Conservation (phyloP, 2,888 invertebrate genomes). For the Polymixis lichenea region DNA sequence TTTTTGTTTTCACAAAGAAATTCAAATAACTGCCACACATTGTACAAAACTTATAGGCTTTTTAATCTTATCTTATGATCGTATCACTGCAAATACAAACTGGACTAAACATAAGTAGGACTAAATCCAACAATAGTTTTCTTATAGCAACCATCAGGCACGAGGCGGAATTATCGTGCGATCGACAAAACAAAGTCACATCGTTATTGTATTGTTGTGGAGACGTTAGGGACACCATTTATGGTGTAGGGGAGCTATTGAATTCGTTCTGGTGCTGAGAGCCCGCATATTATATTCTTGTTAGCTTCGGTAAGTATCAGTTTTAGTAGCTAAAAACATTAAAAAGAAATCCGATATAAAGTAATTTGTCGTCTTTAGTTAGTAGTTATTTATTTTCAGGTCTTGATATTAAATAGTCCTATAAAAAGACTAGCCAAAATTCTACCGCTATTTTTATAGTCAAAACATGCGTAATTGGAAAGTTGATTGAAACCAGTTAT, state of each 20-base stretch:
- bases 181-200: conserved; percentile 45
- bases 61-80: neutral
- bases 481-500: neutral
- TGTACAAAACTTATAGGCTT: neutral
- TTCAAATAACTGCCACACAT: neutral
- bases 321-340: neutral
- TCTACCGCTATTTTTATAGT: neutral
- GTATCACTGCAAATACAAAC: neutral
- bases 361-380: neutral
- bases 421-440: neutral
- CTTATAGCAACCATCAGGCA: conserved; percentile 10
- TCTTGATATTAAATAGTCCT: neutral
- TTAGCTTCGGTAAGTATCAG: no score
- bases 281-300: neutral
- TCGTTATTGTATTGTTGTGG: conserved; percentile 17
- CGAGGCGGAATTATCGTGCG: conserved; percentile 16
- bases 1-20: neutral
- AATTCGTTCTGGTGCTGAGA: conserved; percentile 5
- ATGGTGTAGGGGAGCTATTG: neutral
- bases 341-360: neutral
- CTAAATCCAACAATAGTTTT: conserved; percentile 4
- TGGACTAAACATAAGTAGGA: no score
- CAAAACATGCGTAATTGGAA: neutral
- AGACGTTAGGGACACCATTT: neutral
- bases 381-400: neutral